phyloP scores from a whole-genome alignment of 1,140 invertebrate species.

The Lucilia sericata region DNA sequence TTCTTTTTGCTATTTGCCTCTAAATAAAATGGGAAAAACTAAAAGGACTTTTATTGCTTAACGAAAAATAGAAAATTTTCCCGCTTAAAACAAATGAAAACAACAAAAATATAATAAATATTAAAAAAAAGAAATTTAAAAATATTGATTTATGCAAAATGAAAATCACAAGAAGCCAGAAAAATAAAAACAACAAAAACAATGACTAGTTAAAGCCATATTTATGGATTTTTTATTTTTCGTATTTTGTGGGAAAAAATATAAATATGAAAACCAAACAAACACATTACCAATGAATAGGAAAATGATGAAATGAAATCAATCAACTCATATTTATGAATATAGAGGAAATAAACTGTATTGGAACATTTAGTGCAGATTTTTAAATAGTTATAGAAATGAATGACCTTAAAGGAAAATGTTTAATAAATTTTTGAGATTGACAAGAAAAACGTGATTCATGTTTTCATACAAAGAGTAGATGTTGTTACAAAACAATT shows the following conservation, averaged over 20 bases:
- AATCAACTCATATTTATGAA: background rate
- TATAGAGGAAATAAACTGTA: too few species aligned
- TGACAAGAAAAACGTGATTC: too few species aligned
- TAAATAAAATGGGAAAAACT: constrained; percentile 3
- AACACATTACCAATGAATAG: constrained; percentile 5
- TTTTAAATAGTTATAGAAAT: too few species aligned
- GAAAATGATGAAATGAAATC: constrained; percentile 20
- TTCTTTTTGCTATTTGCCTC: background rate
- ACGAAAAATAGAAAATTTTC: constrained; percentile 19
- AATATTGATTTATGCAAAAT: constrained; percentile 27
- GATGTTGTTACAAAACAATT: too few species aligned
- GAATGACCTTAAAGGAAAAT: too few species aligned
- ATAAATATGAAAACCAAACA: constrained; percentile 1
- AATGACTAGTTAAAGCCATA: background rate
- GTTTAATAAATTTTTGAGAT: too few species aligned
- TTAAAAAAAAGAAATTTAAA: constrained; percentile 15
- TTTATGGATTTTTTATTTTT: background rate
- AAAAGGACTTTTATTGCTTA: constrained; percentile 7
- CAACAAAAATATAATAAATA: background rate
- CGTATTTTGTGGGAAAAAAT: background rate
- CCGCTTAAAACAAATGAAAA: background rate
- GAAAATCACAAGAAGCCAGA: background rate
- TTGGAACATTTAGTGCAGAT: too few species aligned
- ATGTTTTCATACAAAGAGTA: too few species aligned
- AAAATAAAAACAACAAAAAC: background rate